Conservation (phyloP, 1,140 invertebrate genomes). For the Chelonus insularis region DNA sequence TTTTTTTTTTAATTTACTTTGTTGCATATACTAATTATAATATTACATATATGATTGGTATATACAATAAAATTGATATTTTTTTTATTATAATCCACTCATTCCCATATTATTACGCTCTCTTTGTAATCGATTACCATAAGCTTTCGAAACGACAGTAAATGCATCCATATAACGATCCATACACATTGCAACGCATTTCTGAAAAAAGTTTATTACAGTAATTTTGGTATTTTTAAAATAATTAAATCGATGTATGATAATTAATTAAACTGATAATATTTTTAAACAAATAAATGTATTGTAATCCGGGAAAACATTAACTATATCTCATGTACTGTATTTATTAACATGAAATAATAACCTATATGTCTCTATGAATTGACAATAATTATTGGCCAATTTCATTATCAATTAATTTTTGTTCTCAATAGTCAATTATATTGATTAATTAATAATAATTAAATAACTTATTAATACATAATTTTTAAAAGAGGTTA, state of each 20-base stretch:
- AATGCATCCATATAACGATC: constrained; percentile 96
- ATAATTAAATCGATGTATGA: too few species aligned
- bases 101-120: constrained; percentile 64
- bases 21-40: not conserved
- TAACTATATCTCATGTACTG: too few species aligned
- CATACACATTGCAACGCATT: constrained; percentile 98
- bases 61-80: not conserved
- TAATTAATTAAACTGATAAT: not conserved
- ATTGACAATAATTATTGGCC: too few species aligned
- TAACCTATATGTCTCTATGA: too few species aligned
- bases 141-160: constrained; percentile 86
- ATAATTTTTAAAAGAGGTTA: not conserved
- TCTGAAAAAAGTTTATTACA: constrained; percentile 77
- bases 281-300: too few species aligned
- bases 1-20: not conserved
- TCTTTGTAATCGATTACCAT: constrained; percentile 77
- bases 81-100: constrained; percentile 14
- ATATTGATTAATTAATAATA: not conserved
- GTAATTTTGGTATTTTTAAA: not conserved
- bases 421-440: not conserved
- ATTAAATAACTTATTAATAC: not conserved
- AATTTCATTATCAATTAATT: too few species aligned
- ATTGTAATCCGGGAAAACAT: too few species aligned
- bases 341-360: too few species aligned
- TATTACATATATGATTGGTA: too few species aligned